Evolutionary conservation across 2,797 vertebrate species (phyloP).

Genomic region (Hippopotamyrus pictus): DNA sequence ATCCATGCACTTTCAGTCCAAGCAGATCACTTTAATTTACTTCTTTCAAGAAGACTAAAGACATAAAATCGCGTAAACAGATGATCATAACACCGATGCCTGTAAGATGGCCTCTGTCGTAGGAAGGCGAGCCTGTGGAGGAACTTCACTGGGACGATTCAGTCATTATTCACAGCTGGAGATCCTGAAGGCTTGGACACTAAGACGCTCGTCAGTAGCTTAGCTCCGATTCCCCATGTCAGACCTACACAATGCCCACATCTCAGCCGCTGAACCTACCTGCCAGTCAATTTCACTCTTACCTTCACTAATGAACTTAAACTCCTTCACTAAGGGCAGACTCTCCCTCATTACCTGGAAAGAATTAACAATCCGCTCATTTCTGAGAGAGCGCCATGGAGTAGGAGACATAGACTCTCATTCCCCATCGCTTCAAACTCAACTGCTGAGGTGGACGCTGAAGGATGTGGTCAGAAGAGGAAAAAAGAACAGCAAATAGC

Average conservation of each 20-base stretch:
- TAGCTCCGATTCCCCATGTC: background rate
- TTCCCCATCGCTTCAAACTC: background rate
- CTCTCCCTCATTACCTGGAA: background rate
- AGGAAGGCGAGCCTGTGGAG: background rate
- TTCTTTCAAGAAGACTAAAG: background rate
- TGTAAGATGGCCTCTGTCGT: background rate
- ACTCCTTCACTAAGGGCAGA: background rate
- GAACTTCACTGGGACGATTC: background rate
- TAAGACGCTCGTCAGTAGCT: background rate
- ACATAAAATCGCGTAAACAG: background rate
- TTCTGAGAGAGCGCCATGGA: background rate
- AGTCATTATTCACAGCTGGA: background rate
- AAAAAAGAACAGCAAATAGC: background rate
- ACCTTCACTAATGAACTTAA: background rate
- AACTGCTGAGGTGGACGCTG: background rate
- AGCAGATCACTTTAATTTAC: background rate
- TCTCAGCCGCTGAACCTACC: background rate
- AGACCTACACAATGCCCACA: background rate
- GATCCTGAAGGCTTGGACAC: background rate
- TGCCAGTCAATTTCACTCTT: background rate
- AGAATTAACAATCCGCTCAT: background rate
- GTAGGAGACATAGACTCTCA: background rate
- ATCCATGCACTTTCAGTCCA: background rate
- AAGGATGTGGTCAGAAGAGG: background rate
- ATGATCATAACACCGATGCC: background rate